A percentile compares a stretch with the other conserved stretches of the same genome.
phyloP scores from a whole-genome alignment of 2,888 invertebrate genomes.

The Deroplatys truncata region DNA sequence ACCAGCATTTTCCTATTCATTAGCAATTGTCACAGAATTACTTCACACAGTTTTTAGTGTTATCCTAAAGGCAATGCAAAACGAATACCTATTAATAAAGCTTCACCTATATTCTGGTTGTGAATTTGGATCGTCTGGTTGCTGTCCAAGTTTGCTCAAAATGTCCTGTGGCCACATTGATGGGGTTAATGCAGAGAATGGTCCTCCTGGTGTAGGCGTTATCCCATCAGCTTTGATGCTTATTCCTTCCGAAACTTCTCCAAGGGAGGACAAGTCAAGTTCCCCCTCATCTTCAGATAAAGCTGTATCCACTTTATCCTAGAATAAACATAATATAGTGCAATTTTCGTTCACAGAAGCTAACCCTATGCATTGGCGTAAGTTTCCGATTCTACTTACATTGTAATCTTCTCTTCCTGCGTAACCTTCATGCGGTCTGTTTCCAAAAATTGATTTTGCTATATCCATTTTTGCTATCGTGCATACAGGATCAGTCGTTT shows the following conservation, averaged over 20 bases:
- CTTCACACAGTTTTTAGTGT: too few species aligned
- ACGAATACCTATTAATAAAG: neutral
- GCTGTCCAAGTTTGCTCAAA: constrained; percentile 70
- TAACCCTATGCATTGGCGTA: neutral
- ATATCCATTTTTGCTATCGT: constrained; percentile 67
- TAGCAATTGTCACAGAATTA: too few species aligned
- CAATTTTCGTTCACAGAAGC: neutral
- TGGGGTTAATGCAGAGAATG: constrained; percentile 90
- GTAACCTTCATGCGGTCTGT: constrained; percentile 84
- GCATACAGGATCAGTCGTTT: neutral
- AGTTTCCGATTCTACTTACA: constrained; percentile 47
- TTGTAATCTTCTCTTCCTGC: constrained; percentile 80
- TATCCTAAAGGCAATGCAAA: too few species aligned
- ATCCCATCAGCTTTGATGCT: constrained; percentile 63
- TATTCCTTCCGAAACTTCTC: constrained; percentile 64
- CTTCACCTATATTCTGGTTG: constrained; percentile 63
- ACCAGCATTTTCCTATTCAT: too few species aligned
- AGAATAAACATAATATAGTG: constrained; percentile 11
- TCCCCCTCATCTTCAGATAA: constrained; percentile 72
- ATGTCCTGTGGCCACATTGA: constrained; percentile 98
- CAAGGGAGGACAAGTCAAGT: constrained; percentile 52
- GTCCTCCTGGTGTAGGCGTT: constrained; percentile 77
- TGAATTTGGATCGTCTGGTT: constrained; percentile 70
- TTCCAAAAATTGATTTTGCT: constrained; percentile 85
- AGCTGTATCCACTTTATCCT: constrained; percentile 75